Percentiles rank a stretch among this genome's conserved stretches.
These are phyloP conservation scores for Syrista parreyssii DNA, from an alignment of 2,888 invertebrate genomes.

Conservation along the genomic window DNA sequence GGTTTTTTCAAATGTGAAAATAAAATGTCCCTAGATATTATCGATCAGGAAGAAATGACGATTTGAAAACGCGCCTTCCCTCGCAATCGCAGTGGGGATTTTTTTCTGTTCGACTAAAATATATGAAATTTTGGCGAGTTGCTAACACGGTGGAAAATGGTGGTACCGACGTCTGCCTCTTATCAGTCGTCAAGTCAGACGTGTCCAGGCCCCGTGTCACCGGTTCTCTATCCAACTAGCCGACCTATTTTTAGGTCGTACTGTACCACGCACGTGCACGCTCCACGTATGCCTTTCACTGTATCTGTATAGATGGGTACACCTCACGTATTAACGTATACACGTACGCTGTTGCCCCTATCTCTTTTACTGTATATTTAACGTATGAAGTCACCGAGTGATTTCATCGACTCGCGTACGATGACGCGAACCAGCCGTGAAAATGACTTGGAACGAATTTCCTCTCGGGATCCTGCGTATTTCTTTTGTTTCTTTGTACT, in stretches of 20 bases:
- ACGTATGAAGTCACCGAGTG: neutral
- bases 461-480: neutral
- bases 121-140: rapidly evolving
- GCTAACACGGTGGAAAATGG: neutral
- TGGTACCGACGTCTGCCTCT: neutral
- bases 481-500: neutral
- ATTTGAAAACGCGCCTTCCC: neutral
- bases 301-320: neutral
- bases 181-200: neutral
- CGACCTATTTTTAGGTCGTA: neutral
- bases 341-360: neutral
- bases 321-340: neutral
- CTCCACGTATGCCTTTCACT: neutral
- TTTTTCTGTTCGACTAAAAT: neutral
- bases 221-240: neutral
- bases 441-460: neutral
- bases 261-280: neutral
- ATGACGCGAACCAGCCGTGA: neutral
- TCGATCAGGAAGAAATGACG: neutral
- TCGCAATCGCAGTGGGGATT: neutral
- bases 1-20: neutral
- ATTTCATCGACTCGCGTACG: neutral
- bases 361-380: neutral
- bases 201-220: neutral
- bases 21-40: neutral